phyloP scores from a whole-genome alignment of 2,888 invertebrate genomes.

The Cephus spinipes region DNA sequence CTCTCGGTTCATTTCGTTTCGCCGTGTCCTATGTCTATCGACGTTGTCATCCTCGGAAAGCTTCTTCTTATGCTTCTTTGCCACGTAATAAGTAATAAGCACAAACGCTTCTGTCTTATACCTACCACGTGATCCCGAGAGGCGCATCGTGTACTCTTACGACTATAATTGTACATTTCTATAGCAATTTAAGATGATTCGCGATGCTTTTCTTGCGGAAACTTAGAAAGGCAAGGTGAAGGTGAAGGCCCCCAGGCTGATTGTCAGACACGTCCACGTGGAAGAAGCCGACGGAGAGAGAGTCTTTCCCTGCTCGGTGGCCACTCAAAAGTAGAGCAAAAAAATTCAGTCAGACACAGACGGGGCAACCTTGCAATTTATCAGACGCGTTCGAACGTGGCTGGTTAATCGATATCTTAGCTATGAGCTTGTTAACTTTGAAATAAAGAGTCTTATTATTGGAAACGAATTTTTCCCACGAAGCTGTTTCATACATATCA shows the following conservation, averaged over 20 bases:
- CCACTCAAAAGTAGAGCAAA: slow-evolving; percentile 18
- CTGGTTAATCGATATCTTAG: not conserved
- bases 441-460: not conserved
- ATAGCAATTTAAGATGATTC: slow-evolving; percentile 7
- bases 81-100: not conserved
- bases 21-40: not conserved
- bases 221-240: slow-evolving; percentile 33
- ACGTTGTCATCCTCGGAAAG: not conserved
- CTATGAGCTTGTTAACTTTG: not conserved
- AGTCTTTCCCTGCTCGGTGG: slow-evolving; percentile 12
- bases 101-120: not conserved
- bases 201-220: slow-evolving; percentile 10
- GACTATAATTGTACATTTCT: slow-evolving; percentile 1
- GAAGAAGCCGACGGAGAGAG: not conserved
- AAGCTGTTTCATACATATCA: not conserved
- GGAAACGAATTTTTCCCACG: not conserved
- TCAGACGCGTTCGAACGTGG: not conserved
- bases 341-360: not conserved
- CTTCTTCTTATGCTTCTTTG: not conserved
- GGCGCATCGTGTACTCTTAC: not conserved
- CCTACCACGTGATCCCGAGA: not conserved
- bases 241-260: slow-evolving; percentile 28
- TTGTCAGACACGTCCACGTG: not conserved
- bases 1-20: not conserved
- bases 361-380: not conserved